phyloP scores from a whole-genome alignment of 1,140 invertebrate species.

The Drosophila nasuta region DNA sequence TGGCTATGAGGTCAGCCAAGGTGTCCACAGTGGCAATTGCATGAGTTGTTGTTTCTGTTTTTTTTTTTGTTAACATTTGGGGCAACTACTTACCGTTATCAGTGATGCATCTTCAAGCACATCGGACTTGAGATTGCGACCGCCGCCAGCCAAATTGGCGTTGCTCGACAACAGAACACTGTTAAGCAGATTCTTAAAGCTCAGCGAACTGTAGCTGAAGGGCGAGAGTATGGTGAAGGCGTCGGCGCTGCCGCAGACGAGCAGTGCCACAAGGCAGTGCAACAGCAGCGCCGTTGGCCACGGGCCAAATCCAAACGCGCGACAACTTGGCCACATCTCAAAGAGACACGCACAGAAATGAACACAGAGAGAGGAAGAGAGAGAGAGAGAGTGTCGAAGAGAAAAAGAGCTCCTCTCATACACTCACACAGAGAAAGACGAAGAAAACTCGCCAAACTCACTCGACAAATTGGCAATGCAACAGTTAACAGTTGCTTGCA shows the following conservation, averaged over 20 bases:
- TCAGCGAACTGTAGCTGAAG: slow-evolving; percentile 79
- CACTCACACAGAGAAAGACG: slow-evolving; percentile 22
- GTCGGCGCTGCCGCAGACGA: slow-evolving; percentile 64
- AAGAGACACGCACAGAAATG: neutral
- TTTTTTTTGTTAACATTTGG: neutral
- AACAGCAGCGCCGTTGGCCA: slow-evolving; percentile 64
- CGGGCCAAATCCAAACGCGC: slow-evolving; percentile 37
- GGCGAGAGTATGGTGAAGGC: slow-evolving; percentile 81
- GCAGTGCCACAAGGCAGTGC: slow-evolving; percentile 64
- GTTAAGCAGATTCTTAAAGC: slow-evolving; percentile 82
- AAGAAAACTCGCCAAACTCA: slow-evolving; percentile 28
- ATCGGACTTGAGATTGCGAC: slow-evolving; percentile 80
- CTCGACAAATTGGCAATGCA: slow-evolving; percentile 75
- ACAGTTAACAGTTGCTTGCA: slow-evolving; percentile 68
- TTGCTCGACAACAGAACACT: slow-evolving; percentile 80
- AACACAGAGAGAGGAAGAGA: neutral
- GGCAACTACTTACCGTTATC: slow-evolving; percentile 75
- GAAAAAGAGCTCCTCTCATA: slow-evolving; percentile 4
- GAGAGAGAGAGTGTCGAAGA: slow-evolving; percentile 8
- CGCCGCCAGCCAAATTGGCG: slow-evolving; percentile 76
- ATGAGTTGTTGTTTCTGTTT: slow-evolving; percentile 2
- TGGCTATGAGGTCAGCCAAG: slow-evolving; percentile 7
- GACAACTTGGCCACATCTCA: slow-evolving; percentile 39
- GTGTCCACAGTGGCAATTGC: slow-evolving; percentile 3
- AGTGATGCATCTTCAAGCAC: slow-evolving; percentile 83